These are phyloP conservation scores for Tangara arthus DNA, from an alignment of 2,797 vertebrate species.

Conservation along the genomic window DNA sequence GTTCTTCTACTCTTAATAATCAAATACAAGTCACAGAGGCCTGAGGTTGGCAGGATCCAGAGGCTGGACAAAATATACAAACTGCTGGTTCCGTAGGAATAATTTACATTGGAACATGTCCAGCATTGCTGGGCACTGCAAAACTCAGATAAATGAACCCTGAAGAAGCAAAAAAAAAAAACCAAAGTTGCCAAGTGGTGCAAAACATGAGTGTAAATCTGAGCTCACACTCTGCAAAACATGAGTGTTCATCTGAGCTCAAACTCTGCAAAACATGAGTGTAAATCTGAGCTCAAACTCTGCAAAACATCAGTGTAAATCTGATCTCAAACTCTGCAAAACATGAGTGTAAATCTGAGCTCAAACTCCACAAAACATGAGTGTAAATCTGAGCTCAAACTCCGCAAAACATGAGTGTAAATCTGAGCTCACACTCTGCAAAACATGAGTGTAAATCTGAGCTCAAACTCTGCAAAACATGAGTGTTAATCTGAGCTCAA, in stretches of 20 bases:
- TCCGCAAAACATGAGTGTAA: too few relatives aligned
- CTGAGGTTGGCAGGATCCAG: background rate
- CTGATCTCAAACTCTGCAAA: background rate
- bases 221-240: background rate
- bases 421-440: background rate
- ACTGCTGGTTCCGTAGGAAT: background rate
- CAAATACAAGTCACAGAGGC: background rate
- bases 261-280: too few relatives aligned
- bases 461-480: too few relatives aligned
- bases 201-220: background rate
- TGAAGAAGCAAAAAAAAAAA: background rate
- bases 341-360: background rate
- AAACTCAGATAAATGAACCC: background rate
- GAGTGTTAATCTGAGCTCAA: too few relatives aligned
- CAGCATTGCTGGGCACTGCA: background rate
- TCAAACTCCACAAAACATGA: background rate
- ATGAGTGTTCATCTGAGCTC: too few relatives aligned
- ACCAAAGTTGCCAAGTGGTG: background rate
- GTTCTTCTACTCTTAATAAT: background rate
- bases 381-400: too few relatives aligned
- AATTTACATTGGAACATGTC: background rate
- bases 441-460: too few relatives aligned
- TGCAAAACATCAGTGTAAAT: too few relatives aligned
- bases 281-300: too few relatives aligned
- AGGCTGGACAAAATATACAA: background rate